Conservation (phyloP, 2,888 invertebrate genomes). For the Polylopha cassiicola region DNA sequence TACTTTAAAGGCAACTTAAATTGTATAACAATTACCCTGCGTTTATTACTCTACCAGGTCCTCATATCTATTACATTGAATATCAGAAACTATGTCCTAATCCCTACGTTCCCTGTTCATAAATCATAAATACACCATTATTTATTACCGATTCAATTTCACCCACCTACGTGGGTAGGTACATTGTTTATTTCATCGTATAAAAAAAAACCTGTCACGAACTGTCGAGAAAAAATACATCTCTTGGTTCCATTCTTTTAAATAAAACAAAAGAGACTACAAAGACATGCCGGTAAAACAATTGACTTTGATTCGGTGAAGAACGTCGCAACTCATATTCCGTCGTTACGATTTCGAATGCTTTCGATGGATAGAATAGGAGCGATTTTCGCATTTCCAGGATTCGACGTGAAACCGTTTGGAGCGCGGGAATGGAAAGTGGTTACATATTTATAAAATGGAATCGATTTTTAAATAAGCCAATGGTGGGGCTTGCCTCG, state of each 20-base stretch:
- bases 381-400: conserved; percentile 24
- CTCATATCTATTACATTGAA: conserved; percentile 22
- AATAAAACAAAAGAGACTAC: conserved; percentile 74
- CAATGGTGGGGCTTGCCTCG: conserved; percentile 59
- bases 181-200: conserved; percentile 60
- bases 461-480: conserved; percentile 76
- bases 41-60: conserved; percentile 17
- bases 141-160: conserved; percentile 72
- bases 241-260: conserved; percentile 61
- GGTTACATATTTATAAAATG: conserved; percentile 77
- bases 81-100: conserved; percentile 24
- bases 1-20: conserved; percentile 4
- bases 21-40: conserved; percentile 8
- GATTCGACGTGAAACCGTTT: conserved; percentile 31
- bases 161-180: conserved; percentile 52
- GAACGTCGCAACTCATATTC: conserved; percentile 38
- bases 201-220: conserved; percentile 47
- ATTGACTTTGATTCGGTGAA: conserved; percentile 50
- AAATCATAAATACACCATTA: conserved; percentile 71
- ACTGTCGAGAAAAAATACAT: conserved; percentile 51
- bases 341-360: conserved; percentile 35
- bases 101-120: conserved; percentile 35
- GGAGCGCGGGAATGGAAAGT: conserved; percentile 49
- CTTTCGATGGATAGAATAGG: conserved; percentile 23
- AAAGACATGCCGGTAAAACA: conserved; percentile 75